Evolutionary conservation across 2,797 vertebrate genomes (phyloP).

Genomic region (Syngnathus rostellatus): DNA sequence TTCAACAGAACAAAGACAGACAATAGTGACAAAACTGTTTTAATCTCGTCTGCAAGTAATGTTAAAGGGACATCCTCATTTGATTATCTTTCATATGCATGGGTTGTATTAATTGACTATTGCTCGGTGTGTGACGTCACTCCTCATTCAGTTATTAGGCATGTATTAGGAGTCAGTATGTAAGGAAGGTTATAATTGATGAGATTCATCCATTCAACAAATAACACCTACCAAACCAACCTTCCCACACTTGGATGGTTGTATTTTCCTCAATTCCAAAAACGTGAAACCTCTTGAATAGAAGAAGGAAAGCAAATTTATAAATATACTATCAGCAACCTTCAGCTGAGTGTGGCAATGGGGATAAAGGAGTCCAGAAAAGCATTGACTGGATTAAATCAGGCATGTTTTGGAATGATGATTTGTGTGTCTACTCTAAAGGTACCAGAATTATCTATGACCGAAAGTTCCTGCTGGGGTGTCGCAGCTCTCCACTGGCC

Average conservation of each 20-base stretch:
- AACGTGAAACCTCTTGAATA: not conserved
- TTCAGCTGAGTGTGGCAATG: too few relatives aligned
- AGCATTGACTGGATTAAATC: not conserved
- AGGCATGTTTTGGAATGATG: not conserved
- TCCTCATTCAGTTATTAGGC: not conserved
- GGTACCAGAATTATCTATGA: slow-evolving; percentile 92
- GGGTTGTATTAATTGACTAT: not conserved
- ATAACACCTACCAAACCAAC: not conserved
- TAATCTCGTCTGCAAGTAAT: not conserved
- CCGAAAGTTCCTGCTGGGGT: slow-evolving; percentile 84
- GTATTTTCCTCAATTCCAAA: not conserved
- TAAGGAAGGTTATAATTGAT: not conserved
- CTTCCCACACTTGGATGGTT: not conserved
- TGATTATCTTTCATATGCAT: not conserved
- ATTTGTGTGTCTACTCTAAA: slow-evolving; percentile 29
- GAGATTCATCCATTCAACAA: not conserved
- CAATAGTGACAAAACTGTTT: not conserved
- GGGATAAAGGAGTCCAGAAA: not conserved
- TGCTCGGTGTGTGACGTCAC: not conserved
- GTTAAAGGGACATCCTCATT: not conserved
- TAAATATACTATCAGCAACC: not conserved
- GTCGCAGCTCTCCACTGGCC: slow-evolving; percentile 82
- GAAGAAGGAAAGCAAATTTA: not conserved
- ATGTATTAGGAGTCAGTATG: not conserved
- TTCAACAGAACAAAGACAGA: not conserved